Base-by-base conservation (phyloP, 1,140 invertebrate genomes). In the Cyphomyrmex costatus region DNA sequence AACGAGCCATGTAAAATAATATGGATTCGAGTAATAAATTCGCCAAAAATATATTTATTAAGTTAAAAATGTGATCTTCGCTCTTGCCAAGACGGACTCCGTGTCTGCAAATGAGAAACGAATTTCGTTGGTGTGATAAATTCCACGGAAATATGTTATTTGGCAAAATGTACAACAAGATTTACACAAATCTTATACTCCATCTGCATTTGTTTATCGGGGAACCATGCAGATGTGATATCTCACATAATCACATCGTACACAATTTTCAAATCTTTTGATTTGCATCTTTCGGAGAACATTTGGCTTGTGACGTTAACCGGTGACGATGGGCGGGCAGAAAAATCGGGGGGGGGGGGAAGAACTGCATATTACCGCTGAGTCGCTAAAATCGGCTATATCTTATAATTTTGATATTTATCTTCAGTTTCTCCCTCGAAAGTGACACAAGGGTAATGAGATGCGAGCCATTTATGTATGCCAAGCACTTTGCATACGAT, bases 381-480 rank as follows among this genome's bases (percentile, higher is more conserved):
- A 60, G 27, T 58, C 53, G 66, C 46, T 27, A 56, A 56, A 21
- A 56, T 70, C 68, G 19, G 65, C 66, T 12, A 42, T 60, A 74
- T 83, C 53, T 60, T 30, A 58, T 49, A 83, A 56, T 73, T 83
- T 60, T n/a, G 27, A 74, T 61, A 73, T 83, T 83, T 61, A 60
- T 83, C 68, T 58, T 33, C 19, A 12, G 36, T 36, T 30, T 46
- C 36, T 12, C 36, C 10, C 27, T 30, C 53, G 6, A 73, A 49
- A 73, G 14, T 33, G 79, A 83, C 79, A 14, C n/a, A n/a, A 33
- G 14, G 24, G 19, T 60, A 73, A 73, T 66, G 79, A 60, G 42
- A 73, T 46, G 36, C 53, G 4, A 73, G 56, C 42, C 24, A 42
- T 60, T 56, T 60, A 46, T 30, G 3, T 74, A 46, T 58, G 65